Conservation (phyloP, 2,113 vertebrate species). For the Heterocephalus glaber region DNA sequence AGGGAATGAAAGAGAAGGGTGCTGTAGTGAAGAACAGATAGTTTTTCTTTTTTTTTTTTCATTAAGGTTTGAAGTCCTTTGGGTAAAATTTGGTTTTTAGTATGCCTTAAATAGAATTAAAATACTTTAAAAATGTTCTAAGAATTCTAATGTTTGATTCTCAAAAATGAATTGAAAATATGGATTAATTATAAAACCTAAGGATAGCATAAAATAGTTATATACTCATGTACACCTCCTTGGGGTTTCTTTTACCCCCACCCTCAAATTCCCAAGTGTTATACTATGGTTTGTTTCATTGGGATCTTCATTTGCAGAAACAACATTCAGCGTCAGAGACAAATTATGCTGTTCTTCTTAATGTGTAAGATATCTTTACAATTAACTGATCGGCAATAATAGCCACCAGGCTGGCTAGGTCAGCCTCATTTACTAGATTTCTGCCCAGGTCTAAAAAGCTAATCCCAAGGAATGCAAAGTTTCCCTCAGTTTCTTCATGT, state of each 20-base stretch:
- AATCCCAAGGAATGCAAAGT: neutral
- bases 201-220: slow-evolving; percentile 46
- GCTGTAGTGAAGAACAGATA: slow-evolving; percentile 37
- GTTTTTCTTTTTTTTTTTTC: neutral
- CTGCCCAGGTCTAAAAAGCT: neutral
- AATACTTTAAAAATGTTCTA: slow-evolving; percentile 11
- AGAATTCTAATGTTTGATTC: slow-evolving; percentile 44
- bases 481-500: slow-evolving; percentile 26
- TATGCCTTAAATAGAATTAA: slow-evolving; percentile 36
- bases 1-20: slow-evolving; percentile 26
- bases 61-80: neutral
- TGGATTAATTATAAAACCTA: slow-evolving; percentile 53
- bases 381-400: neutral
- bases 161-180: slow-evolving; percentile 66
- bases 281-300: neutral
- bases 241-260: neutral
- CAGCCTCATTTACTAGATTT: neutral
- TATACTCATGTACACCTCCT: neutral
- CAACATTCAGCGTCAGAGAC: neutral
- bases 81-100: neutral
- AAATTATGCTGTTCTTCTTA: neutral
- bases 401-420: neutral
- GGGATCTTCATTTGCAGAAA: slow-evolving; percentile 62
- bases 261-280: neutral
- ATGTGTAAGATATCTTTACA: neutral